Conservation (phyloP, 2,888 invertebrate species). For the Perizoma flavofasciatum region DNA sequence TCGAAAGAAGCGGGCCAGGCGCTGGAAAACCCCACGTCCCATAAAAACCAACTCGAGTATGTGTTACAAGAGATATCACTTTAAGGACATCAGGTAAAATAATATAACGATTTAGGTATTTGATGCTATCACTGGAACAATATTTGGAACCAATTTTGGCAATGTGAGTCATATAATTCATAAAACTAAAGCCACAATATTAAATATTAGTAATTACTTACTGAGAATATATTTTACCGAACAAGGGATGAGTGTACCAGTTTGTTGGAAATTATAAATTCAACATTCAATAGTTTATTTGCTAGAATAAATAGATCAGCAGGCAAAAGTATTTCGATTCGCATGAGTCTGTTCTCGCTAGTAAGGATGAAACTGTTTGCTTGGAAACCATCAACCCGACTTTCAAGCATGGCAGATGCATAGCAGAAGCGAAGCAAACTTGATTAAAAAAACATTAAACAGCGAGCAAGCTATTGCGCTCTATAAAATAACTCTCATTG, state of each 20-base stretch:
- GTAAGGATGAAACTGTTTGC: too few species aligned
- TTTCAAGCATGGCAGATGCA: too few species aligned
- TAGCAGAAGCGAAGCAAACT: too few species aligned
- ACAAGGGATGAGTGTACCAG: too few species aligned
- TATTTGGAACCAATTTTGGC: constrained; percentile 4
- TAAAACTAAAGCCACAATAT: neutral
- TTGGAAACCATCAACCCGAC: too few species aligned
- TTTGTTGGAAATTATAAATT: too few species aligned
- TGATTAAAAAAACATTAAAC: constrained; percentile 7
- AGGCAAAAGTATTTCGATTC: too few species aligned
- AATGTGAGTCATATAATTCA: neutral
- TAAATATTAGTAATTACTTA: too few species aligned
- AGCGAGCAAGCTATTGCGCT: constrained; percentile 17
- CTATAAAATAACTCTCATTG: constrained; percentile 24
- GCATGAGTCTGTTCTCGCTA: too few species aligned
- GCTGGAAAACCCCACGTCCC: constrained; percentile 59
- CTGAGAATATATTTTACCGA: too few species aligned
- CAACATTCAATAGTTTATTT: too few species aligned
- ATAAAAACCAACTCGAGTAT: constrained; percentile 42
- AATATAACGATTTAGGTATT: constrained; percentile 10
- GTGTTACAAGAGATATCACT: constrained; percentile 34
- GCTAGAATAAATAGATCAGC: too few species aligned
- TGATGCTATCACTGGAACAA: constrained; percentile 9
- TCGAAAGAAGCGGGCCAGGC: constrained; percentile 54
- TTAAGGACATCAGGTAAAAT: constrained; percentile 23